These are phyloP conservation scores for Drosophila macrothrix DNA, from an alignment of 2,888 invertebrate genomes.

Conservation along the genomic window DNA sequence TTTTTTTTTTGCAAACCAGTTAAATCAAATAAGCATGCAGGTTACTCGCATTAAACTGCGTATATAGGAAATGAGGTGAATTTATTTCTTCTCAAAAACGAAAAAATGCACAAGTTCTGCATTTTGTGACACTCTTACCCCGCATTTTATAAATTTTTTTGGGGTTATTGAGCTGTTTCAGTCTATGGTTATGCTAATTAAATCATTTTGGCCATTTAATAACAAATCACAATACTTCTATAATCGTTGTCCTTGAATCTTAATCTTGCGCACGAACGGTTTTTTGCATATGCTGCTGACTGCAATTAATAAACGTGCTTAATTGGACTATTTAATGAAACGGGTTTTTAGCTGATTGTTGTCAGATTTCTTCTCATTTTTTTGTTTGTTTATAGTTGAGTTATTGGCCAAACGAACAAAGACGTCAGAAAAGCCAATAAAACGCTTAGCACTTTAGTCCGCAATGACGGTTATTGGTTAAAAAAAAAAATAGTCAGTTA, in stretches of 20 bases:
- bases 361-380: constrained; percentile 29
- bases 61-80: constrained; percentile 13
- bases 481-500: neutral
- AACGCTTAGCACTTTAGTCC: neutral
- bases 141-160: neutral
- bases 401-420: constrained; percentile 26
- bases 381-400: constrained; percentile 17
- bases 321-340: constrained; percentile 47
- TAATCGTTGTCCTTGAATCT: constrained; percentile 51
- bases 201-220: constrained; percentile 26
- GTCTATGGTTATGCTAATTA: constrained; percentile 26
- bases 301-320: constrained; percentile 42
- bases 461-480: neutral
- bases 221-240: constrained; percentile 23
- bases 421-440: constrained; percentile 19
- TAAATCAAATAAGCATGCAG: neutral
- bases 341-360: constrained; percentile 32
- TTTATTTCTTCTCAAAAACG: neutral
- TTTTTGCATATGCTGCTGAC: constrained; percentile 33
- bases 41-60: neutral
- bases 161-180: neutral
- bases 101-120: neutral
- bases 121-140: neutral
- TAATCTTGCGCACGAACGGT: constrained; percentile 32
- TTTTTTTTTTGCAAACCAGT: constrained; percentile 10